A percentile compares a stretch with the other conserved stretches of the same genome.
These are phyloP conservation scores for Mormyrus proboscirostris DNA, from an alignment of 2,797 vertebrate genomes.

Conservation along the genomic window DNA sequence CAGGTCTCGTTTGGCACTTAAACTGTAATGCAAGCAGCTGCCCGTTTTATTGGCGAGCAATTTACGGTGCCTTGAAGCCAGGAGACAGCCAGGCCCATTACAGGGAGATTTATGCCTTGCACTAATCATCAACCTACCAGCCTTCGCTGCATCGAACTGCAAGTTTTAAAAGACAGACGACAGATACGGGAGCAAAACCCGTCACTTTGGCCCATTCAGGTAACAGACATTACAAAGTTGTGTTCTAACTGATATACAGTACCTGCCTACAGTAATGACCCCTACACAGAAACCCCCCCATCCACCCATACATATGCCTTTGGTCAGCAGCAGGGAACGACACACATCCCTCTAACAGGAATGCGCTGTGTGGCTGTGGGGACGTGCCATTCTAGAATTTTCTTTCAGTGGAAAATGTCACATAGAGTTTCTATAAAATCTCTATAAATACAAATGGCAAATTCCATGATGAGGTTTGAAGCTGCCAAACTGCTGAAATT, in stretches of 20 bases:
- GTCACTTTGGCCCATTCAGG: background rate
- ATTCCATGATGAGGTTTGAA: background rate
- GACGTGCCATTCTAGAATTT: background rate
- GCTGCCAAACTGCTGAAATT: background rate
- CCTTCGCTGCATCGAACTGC: background rate
- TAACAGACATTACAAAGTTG: background rate
- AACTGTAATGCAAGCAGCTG: constrained; percentile 32
- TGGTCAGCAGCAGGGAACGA: background rate
- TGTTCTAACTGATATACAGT: background rate
- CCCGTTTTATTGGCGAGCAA: constrained; percentile 14
- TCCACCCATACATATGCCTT: background rate
- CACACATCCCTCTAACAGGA: background rate
- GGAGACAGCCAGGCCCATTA: background rate
- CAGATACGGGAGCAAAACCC: background rate
- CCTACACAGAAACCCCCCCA: background rate
- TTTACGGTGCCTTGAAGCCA: background rate
- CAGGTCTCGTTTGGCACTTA: constrained; percentile 27
- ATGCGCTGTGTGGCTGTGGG: background rate
- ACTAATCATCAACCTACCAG: background rate
- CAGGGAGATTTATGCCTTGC: background rate
- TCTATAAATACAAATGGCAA: background rate
- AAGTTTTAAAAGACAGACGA: background rate
- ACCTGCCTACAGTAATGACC: background rate
- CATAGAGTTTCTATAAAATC: background rate
- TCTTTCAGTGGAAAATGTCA: background rate